These are phyloP conservation scores for Andrena hattorfiana DNA, from an alignment of 2,888 invertebrate species.

Conservation along the genomic window DNA sequence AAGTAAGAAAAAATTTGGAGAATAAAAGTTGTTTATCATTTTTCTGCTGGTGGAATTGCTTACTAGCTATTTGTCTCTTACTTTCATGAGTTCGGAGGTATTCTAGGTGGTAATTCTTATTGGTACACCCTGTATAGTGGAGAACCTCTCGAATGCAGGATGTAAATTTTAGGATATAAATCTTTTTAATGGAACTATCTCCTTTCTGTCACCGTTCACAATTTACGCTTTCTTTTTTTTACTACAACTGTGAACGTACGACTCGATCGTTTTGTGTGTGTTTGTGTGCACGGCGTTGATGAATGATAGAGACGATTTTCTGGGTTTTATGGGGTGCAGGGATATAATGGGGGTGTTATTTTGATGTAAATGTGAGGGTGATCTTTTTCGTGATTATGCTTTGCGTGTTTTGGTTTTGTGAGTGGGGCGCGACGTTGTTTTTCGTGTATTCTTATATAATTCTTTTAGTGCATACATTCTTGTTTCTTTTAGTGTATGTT, in stretches of 20 bases:
- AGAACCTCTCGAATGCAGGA: too few relatives aligned
- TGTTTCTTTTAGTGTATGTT: too few relatives aligned
- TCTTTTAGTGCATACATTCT: too few relatives aligned
- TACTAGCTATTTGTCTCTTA: too few relatives aligned
- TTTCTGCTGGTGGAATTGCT: too few relatives aligned
- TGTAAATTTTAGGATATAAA: too few relatives aligned
- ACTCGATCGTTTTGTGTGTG: background rate
- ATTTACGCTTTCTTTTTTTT: background rate
- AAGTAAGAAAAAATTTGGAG: too few relatives aligned
- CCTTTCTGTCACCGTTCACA: background rate
- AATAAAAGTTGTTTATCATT: too few relatives aligned
- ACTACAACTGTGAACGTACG: background rate
- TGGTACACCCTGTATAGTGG: too few relatives aligned
- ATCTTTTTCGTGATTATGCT: background rate
- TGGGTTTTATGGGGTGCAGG: background rate
- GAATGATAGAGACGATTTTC: background rate
- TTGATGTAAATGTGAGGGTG: background rate
- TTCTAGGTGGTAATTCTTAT: too few relatives aligned
- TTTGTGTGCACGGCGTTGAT: background rate
- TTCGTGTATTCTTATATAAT: background rate
- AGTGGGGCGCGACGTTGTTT: background rate
- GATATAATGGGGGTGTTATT: background rate
- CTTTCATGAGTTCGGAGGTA: too few relatives aligned
- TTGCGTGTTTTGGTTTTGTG: background rate
- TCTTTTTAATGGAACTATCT: background rate